Base-by-base conservation (phyloP, 2,113 vertebrate genomes). In the Sylvicapra grimmia region DNA sequence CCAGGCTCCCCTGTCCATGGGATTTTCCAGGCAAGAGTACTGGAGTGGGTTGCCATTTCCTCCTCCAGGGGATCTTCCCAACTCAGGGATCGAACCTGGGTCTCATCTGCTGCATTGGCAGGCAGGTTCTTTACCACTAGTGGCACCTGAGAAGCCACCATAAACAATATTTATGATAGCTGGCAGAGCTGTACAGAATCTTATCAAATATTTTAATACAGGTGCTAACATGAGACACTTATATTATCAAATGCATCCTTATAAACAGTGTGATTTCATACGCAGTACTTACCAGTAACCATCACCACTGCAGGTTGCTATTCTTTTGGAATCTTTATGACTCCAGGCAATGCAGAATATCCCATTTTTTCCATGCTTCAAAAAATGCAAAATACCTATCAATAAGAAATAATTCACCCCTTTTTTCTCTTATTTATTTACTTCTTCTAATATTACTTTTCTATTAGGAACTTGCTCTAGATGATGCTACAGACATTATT, bases 321-420 rank as follows among this genome's bases (percentile, higher is more conserved):
- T 99, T 98, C 99, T 99, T 98, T 99, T 99, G n/a, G 99, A 99
- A 98, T 99, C 99, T 98, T 99, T 99, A 98, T 99, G 99, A 98
- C 99, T 99, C 99, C 99, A 99, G 36, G 99, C 99, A 98, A 99
- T 99, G 97, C 99, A 99, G 99, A 99, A 99, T 97, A 99, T 99
- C 88, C 99, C 99, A 97, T 99, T 99, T 97, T 99, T 99, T 94
- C 99, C 99, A 96, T 99, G 99, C 99, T 99, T 99, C 97, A 99
- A 99, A 99, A 98, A 98, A 99, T 98, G 98, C 97, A 99, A 98
- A 99, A 98, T 97, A 97, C 98, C 98, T 99, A 98, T 99, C 98
- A 99, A 98, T 99, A 98, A 98, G 98, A 99, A 99, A 99, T 98
- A 99, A 98, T 98, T 98, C 98, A 99, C 98, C 97, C 95, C 98